Base-by-base conservation (phyloP, 2,113 vertebrate species). In the Rhinolophus sinicus region DNA sequence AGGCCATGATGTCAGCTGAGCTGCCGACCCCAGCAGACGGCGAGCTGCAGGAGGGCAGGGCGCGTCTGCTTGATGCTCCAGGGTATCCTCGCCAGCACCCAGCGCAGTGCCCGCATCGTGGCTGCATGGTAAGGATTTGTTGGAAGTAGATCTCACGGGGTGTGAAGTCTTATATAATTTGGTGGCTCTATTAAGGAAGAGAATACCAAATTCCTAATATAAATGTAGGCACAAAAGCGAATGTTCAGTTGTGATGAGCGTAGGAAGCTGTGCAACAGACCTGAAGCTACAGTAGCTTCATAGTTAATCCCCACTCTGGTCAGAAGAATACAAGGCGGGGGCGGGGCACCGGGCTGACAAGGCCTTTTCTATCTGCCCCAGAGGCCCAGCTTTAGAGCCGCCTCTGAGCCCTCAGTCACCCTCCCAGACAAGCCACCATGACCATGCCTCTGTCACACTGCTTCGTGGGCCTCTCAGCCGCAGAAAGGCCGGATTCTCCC, bases 401-500 rank as follows among this genome's bases (percentile, higher is more conserved):
- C 38, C 33, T 54, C 30, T 7, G 60, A 24, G 26, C 33, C 52
- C 67, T 72, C 62, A 9, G 22, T 67, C 77, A 58, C 67, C 78
- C 73, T 47, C 86, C 58, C 44, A 54, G 69, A 47, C 78, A 64
- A 75, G 50, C 64, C 21, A 8, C 62, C 0, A 33, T 38, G 38
- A 64, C 70, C 44, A 22, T 11, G 56, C 24, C 33, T 28, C 80
- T 50, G 84, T 87, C 87, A 65, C 1, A 54, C 52, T 54, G 2
- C 22, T 78, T 56, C 4, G 0, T 35, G 38, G 73, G 44, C 70
- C 75, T 76, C 88, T 65, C 38, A 22, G 21, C 54, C 1, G 38
- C 81, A 52, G 62, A 92, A 95, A 92, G 70, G 65, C 88, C 70
- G 7, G 22, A 92, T 54, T 65, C 21, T 80, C 62, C 54, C n/a